Conservation (phyloP, 2,888 invertebrate species). For the Harpalus rufipes region DNA sequence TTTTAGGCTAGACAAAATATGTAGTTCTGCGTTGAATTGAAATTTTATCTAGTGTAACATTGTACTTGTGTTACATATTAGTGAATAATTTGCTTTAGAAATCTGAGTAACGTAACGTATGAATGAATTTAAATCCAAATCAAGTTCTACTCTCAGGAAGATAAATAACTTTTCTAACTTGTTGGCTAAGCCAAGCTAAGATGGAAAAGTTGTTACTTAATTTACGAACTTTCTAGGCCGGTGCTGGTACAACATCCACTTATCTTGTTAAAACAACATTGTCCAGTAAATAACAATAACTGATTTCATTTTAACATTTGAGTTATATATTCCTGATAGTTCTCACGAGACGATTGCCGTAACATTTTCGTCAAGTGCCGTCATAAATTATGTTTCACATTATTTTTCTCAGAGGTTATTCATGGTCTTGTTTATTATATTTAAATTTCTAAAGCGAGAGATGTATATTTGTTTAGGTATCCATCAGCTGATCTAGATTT, state of each 20-base stretch:
- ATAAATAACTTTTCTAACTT: slow-evolving; percentile 41
- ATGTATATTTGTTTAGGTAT: slow-evolving; percentile 19
- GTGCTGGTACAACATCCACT: slow-evolving; percentile 21
- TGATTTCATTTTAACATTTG: slow-evolving; percentile 45
- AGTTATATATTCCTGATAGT: slow-evolving; percentile 21
- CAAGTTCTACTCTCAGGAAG: slow-evolving; percentile 20
- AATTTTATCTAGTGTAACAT: not conserved
- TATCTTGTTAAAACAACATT: slow-evolving; percentile 53
- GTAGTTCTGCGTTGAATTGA: no score
- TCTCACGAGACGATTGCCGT: slow-evolving; percentile 38
- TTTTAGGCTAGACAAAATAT: not conserved
- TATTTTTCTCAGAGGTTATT: slow-evolving; percentile 31
- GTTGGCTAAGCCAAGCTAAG: slow-evolving; percentile 22
- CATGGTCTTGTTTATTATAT: slow-evolving; percentile 27
- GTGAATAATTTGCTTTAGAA: not conserved
- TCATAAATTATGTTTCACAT: slow-evolving; percentile 34
- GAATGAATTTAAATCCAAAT: slow-evolving; percentile 9
- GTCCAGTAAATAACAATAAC: slow-evolving; percentile 53
- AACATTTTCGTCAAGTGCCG: slow-evolving; percentile 44
- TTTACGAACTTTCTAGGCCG: slow-evolving; percentile 37
- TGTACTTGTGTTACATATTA: not conserved
- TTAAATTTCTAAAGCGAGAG: slow-evolving; percentile 12
- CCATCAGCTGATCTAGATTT: slow-evolving; percentile 36
- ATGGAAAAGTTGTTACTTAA: slow-evolving; percentile 41
- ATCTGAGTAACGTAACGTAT: not conserved